These are phyloP conservation scores for Sebastes flavidus DNA, from an alignment of 2,797 vertebrate species.

Conservation along the genomic window DNA sequence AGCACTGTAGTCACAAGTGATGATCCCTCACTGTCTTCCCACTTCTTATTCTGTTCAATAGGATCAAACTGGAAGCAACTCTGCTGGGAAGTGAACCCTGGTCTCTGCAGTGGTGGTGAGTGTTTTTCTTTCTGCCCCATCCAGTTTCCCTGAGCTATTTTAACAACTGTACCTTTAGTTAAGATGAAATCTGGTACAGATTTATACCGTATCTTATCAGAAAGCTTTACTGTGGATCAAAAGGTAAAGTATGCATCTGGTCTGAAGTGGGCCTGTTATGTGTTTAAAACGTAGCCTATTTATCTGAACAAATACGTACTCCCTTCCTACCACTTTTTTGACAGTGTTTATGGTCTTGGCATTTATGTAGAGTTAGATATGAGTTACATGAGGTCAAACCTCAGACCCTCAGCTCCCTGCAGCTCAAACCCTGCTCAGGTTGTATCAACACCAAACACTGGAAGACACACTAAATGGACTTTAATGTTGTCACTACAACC, in stretches of 20 bases:
- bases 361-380: not conserved
- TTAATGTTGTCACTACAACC: not conserved
- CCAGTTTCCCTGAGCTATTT: not conserved
- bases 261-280: not conserved
- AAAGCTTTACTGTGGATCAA: not conserved
- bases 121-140: not conserved
- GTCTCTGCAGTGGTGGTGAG: not conserved
- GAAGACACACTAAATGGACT: not conserved
- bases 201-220: not conserved
- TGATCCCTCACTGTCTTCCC: not conserved
- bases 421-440: not conserved
- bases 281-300: not conserved
- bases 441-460: not conserved
- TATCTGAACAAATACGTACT: not conserved
- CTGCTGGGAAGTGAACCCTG: not conserved
- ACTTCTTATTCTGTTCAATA: not conserved
- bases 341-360: not conserved
- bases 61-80: not conserved
- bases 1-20: not conserved
- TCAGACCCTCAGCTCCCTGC: not conserved
- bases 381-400: not conserved
- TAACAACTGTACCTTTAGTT: not conserved
- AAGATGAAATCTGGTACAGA: not conserved
- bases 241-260: not conserved
- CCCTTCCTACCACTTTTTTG: not conserved